These are phyloP conservation scores for Diogma glabrata DNA, from an alignment of 2,888 invertebrate genomes.

Conservation along the genomic window DNA sequence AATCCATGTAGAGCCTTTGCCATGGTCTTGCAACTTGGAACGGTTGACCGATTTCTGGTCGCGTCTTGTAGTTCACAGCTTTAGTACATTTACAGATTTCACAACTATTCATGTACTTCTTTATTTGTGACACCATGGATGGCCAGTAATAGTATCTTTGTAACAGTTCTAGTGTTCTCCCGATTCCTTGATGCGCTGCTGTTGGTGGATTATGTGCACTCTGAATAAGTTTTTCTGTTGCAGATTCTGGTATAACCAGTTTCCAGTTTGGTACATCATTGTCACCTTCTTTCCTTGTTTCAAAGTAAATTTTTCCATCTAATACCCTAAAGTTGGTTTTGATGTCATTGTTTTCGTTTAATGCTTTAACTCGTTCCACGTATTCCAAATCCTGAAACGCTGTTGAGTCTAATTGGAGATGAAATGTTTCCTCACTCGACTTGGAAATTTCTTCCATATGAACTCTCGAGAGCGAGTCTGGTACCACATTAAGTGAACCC, in stretches of 20 bases:
- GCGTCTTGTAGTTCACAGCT: neutral
- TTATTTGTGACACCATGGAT: too few relatives aligned
- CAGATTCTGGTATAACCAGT: neutral
- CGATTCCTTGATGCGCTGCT: neutral
- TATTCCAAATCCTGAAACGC: neutral
- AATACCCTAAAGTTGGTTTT: neutral
- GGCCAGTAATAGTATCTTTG: neutral
- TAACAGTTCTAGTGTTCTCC: neutral
- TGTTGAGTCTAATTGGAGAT: neutral
- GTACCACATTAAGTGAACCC: conserved; percentile 8
- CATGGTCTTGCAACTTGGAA: neutral
- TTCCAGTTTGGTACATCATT: neutral
- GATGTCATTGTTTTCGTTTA: neutral
- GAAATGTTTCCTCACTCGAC: neutral
- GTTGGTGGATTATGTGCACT: neutral
- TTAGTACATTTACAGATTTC: neutral
- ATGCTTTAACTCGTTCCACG: neutral
- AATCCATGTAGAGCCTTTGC: conserved; percentile 8
- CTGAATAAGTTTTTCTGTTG: neutral
- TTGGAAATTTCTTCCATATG: neutral
- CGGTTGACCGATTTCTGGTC: neutral
- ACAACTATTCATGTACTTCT: neutral
- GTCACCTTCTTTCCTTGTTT: neutral
- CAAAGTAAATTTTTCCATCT: neutral
- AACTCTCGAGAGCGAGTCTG: neutral